Evolutionary conservation across 2,888 invertebrate genomes (phyloP).

Genomic region (Polydrusus tereticollis): DNA sequence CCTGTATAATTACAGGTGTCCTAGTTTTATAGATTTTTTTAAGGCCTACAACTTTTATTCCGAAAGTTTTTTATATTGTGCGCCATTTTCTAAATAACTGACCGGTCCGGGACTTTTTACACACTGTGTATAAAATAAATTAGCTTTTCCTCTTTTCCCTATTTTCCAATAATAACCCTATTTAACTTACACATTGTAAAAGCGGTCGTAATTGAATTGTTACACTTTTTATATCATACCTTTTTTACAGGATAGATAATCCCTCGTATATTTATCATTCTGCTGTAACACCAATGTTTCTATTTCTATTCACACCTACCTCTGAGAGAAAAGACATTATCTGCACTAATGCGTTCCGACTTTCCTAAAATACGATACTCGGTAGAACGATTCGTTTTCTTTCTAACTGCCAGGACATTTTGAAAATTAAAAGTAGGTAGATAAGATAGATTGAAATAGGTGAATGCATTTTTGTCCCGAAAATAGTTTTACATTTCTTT

Average conservation of each 20-base stretch:
- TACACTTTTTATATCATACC: neutral
- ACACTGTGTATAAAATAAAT: too few relatives aligned
- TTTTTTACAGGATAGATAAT: too few relatives aligned
- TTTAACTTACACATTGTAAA: too few relatives aligned
- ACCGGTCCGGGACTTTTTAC: too few relatives aligned
- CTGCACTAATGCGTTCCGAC: neutral
- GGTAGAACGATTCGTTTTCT: conserved; percentile 8
- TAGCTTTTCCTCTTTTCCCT: too few relatives aligned
- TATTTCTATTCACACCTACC: conserved; percentile 7
- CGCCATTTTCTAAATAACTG: too few relatives aligned
- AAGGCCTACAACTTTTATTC: too few relatives aligned
- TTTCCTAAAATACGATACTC: conserved; percentile 5
- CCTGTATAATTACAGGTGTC: too few relatives aligned
- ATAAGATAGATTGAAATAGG: conserved; percentile 2
- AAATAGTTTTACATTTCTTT: neutral
- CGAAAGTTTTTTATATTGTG: too few relatives aligned
- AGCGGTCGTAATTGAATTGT: neutral
- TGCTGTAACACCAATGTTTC: neutral
- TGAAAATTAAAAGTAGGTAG: conserved; percentile 15
- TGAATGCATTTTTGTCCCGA: neutral
- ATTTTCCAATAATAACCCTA: too few relatives aligned
- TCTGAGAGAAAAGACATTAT: conserved; percentile 3
- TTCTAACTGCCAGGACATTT: conserved; percentile 2
- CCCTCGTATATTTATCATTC: neutral
- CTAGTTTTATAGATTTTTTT: too few relatives aligned